Evolutionary conservation across 2,797 vertebrate species (phyloP), one percentile per base, ranked within the genome.

Genomic region (Coccyzus lansbergi): DNA sequence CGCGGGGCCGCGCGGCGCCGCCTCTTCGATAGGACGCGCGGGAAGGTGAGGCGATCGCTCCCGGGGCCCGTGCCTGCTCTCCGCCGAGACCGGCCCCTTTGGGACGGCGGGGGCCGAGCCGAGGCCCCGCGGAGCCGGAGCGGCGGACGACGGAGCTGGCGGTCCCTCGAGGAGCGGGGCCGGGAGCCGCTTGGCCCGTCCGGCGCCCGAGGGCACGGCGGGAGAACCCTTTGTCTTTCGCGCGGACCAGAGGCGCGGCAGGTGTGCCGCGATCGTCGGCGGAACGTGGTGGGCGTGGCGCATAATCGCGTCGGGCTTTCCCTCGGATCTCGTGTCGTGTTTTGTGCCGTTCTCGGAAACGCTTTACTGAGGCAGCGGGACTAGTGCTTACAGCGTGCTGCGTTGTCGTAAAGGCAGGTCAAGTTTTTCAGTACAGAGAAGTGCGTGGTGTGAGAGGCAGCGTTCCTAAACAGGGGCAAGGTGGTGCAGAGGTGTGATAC

Each of bases 391-490:
- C 56, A 8, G 52, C 3, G 2, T 29, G 55, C 40, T 3, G 48
- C 3, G 44, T 16, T 68, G 24, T 12, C 55, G 10, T n/a, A 29
- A 20, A 6, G 18, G 11, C 58, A 0, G 19, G 14, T 2, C 46
- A 29, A 18, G 19, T 20, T 14, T 28, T 34, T n/a, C 1, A 3
- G 28, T 28, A 1, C 49, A 6, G 18, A 34, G 42, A 8, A 20
- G 65, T 4, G 4, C 2, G 3, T 1, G 34, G 14, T 8, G 8
- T 26, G 51, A 26, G 38, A 24, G 51, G 40, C n/a, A 17, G 15
- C 4, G 24, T 13, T 26, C 26, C 40, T 17, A 1, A 52, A 5
- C 3, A 7, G 28, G 9, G 12, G 4, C 2, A 4, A 18, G 5
- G 9, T 13, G 25, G 33, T 16, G 22, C 1, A 6, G 17, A 49